Conservation (phyloP, 2,888 invertebrate genomes). For the Athripsodes cinereus region DNA sequence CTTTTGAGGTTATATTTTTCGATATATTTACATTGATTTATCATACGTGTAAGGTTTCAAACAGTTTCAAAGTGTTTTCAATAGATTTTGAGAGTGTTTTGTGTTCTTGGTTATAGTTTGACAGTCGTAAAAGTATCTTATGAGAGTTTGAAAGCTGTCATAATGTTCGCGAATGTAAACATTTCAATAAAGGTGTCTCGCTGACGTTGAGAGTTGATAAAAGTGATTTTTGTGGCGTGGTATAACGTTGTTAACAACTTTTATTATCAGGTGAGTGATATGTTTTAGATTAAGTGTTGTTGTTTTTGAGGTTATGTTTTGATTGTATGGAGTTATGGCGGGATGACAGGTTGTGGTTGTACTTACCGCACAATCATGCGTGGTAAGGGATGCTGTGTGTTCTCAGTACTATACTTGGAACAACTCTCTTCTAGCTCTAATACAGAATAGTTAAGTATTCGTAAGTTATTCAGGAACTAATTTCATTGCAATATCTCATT, state of each 20-base stretch:
- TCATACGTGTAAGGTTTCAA: constrained; percentile 14
- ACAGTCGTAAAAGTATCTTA: constrained; percentile 19
- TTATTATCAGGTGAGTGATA: constrained; percentile 11
- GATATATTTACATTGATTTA: constrained; percentile 10
- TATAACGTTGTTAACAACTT: constrained; percentile 7
- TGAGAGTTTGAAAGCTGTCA: constrained; percentile 15
- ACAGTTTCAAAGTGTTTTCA: constrained; percentile 33
- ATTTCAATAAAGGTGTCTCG: background rate
- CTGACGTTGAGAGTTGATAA: constrained; percentile 2
- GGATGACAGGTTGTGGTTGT: constrained; percentile 16
- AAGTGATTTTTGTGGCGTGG: constrained; percentile 4
- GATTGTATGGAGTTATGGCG: constrained; percentile 21
- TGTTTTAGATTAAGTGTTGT: constrained; percentile 1
- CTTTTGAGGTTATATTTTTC: constrained; percentile 47
- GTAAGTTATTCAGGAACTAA: too few relatives aligned
- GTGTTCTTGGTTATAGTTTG: constrained; percentile 30
- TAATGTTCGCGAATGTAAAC: constrained; percentile 6
- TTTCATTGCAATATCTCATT: too few relatives aligned
- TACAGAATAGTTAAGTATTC: too few relatives aligned
- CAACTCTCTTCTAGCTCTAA: too few relatives aligned
- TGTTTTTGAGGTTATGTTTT: constrained; percentile 27
- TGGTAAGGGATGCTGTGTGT: background rate
- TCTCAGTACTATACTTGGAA: too few relatives aligned
- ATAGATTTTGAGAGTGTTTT: constrained; percentile 30
- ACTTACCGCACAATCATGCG: constrained; percentile 1